Conservation (phyloP, 2,888 invertebrate genomes). For the Amorpha juglandis region DNA sequence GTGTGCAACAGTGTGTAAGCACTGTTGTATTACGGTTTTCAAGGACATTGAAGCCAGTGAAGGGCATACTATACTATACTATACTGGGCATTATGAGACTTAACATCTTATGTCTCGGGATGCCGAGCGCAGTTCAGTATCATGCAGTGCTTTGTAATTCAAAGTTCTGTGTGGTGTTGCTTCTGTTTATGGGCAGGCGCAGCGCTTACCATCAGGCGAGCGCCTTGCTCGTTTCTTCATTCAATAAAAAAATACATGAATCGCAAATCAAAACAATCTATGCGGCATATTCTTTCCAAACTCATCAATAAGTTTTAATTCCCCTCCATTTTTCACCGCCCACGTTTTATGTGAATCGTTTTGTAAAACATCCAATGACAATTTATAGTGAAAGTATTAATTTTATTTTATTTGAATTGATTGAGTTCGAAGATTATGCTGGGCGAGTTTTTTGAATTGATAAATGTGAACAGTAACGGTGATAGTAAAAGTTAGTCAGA, state of each 20-base stretch:
- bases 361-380: slow-evolving; percentile 1
- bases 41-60: too few relatives aligned
- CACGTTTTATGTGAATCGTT: neutral
- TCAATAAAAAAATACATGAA: neutral
- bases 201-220: too few relatives aligned
- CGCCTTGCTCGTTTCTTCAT: too few relatives aligned
- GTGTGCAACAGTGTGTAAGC: too few relatives aligned
- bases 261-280: neutral
- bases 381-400: neutral
- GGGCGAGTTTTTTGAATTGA: neutral
- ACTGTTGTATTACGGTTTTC: too few relatives aligned
- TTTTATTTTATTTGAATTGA: neutral
- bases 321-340: neutral
- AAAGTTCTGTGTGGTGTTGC: too few relatives aligned
- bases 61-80: too few relatives aligned
- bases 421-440: neutral
- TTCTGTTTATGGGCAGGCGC: too few relatives aligned
- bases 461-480: slow-evolving; percentile 39
- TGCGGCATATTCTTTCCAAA: neutral
- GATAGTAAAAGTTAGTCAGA: slow-evolving; percentile 49
- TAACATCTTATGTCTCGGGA: too few relatives aligned
- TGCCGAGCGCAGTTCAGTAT: too few relatives aligned
- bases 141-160: too few relatives aligned
- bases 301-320: neutral
- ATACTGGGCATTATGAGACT: too few relatives aligned